Evolutionary conservation across 2,113 vertebrate species (phyloP).

Genomic region (Calidris pugnax): DNA sequence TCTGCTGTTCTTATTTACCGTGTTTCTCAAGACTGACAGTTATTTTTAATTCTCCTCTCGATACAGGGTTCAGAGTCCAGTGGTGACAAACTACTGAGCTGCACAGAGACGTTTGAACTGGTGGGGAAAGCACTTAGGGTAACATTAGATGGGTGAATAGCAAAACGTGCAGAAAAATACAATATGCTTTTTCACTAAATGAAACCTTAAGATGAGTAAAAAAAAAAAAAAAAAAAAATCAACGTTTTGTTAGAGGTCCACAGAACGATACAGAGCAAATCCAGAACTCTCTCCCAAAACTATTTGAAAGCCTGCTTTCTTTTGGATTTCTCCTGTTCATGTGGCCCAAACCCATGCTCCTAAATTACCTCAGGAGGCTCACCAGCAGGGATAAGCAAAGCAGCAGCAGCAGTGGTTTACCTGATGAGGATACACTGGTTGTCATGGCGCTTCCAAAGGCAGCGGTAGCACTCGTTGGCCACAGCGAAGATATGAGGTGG

Average conservation of each 20-base stretch:
- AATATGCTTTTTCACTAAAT: neutral
- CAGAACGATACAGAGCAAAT: neutral
- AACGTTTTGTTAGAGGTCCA: neutral
- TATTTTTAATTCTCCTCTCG: neutral
- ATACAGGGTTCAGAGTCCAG: neutral
- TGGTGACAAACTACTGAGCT: neutral
- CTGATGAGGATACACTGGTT: conserved; percentile 99
- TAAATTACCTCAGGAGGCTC: neutral
- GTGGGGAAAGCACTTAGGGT: neutral
- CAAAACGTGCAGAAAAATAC: neutral
- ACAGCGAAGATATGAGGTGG: conserved; percentile 93
- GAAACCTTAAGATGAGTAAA: fast-evolving
- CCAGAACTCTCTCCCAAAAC: neutral
- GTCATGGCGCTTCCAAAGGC: conserved; percentile 91
- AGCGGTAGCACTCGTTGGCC: conserved; percentile 95
- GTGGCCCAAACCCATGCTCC: fast-evolving
- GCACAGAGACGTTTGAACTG: neutral
- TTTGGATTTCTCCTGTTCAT: neutral
- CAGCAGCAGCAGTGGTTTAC: conserved; percentile 58
- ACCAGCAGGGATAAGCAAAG: neutral
- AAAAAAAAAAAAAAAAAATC: neutral
- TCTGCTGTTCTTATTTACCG: neutral
- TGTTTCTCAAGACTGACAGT: neutral
- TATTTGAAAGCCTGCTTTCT: neutral
- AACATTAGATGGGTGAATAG: neutral